Conservation (phyloP, 2,888 invertebrate species). For the Tribolium freemani region DNA sequence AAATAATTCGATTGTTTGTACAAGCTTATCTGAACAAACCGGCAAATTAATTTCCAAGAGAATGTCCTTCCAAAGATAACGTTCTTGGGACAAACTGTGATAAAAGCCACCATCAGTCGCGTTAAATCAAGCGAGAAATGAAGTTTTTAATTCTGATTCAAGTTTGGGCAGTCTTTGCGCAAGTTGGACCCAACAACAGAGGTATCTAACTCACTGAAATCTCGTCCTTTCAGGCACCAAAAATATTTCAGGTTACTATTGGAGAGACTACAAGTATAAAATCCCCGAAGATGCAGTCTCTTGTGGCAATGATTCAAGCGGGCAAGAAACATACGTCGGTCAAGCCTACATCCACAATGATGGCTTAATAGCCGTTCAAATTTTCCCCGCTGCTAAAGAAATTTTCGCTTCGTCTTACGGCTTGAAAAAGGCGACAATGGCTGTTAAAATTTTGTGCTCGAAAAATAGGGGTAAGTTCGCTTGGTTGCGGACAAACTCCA, state of each 20-base stretch:
- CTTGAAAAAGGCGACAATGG: neutral
- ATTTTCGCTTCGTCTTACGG: neutral
- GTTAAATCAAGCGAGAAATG: neutral
- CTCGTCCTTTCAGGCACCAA: neutral
- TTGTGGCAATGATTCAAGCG: neutral
- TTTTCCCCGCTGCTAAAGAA: constrained; percentile 1
- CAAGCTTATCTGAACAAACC: neutral
- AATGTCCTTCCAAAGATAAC: neutral
- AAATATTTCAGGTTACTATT: constrained; percentile 10
- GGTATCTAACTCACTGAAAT: neutral
- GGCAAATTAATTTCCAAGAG: neutral
- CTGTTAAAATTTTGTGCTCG: neutral
- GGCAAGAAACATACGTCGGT: constrained; percentile 4
- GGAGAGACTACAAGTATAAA: constrained; percentile 5
- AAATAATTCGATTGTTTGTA: neutral
- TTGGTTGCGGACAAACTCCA: neutral
- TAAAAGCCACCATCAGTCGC: neutral
- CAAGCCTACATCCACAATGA: constrained; percentile 6
- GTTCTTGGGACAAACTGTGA: neutral
- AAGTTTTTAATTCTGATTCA: neutral
- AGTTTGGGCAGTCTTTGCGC: neutral
- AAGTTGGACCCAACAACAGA: neutral
- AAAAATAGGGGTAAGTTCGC: neutral
- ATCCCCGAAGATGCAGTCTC: constrained; percentile 13
- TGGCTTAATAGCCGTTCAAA: neutral